Conservation (phyloP, 2,888 invertebrate genomes). For the Leptinotarsa haldemani region DNA sequence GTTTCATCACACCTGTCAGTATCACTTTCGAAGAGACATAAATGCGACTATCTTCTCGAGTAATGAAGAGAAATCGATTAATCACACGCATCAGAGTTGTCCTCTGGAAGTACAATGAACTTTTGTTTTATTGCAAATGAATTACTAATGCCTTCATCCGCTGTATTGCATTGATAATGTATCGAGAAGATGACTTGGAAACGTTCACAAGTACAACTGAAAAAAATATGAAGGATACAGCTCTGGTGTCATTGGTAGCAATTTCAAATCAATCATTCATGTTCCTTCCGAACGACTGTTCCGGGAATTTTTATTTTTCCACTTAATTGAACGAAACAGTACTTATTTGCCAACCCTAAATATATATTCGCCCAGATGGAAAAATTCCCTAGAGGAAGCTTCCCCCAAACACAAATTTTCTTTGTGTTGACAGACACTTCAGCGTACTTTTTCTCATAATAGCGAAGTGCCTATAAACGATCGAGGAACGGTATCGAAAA, state of each 20-base stretch:
- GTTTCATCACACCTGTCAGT: too few relatives aligned
- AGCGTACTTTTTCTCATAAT: slow-evolving; percentile 17
- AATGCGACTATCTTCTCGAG: neutral
- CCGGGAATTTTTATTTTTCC: slow-evolving; percentile 31
- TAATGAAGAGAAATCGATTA: neutral
- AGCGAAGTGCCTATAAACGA: slow-evolving; percentile 28
- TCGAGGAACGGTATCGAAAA: slow-evolving; percentile 27
- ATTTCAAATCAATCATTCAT: too few relatives aligned
- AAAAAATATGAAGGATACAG: too few relatives aligned
- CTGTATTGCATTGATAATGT: neutral
- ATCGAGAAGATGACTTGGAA: neutral
- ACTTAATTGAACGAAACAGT: neutral
- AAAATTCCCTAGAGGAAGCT: neutral
- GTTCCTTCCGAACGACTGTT: neutral
- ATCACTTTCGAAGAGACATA: too few relatives aligned
- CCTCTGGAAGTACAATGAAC: neutral
- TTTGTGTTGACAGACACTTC: slow-evolving; percentile 3
- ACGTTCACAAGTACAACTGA: neutral
- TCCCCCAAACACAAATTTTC: neutral
- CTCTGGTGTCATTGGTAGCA: too few relatives aligned
- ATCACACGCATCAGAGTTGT: neutral
- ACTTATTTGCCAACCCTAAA: neutral
- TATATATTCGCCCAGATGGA: neutral
- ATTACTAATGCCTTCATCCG: neutral
- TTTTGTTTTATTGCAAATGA: neutral